A percentile compares a stretch with the other conserved stretches of the same genome.
Conservation (phyloP, 2,888 invertebrate genomes). For the Harpalus rubripes region DNA sequence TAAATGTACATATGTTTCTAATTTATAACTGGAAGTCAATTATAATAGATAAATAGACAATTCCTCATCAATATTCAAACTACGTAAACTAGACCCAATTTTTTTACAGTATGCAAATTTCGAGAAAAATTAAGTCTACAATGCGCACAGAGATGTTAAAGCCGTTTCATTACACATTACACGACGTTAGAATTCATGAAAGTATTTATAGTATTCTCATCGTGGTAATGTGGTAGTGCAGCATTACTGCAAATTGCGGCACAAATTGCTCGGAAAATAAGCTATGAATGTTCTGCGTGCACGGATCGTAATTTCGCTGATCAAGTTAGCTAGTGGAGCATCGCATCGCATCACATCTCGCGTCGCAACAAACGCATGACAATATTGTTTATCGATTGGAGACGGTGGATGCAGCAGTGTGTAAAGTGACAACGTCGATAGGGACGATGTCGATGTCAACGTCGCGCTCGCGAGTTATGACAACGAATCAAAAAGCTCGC, state of each 20-base stretch:
- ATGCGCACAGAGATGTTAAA: not conserved
- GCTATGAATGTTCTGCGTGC: constrained; percentile 33
- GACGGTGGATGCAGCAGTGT: constrained; percentile 50
- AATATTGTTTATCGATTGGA: constrained; percentile 61
- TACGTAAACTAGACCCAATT: not conserved
- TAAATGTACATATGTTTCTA: too few species aligned
- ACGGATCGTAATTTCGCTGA: constrained; percentile 14
- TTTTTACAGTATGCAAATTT: not conserved
- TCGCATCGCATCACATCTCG: not conserved
- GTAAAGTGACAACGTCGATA: constrained; percentile 64
- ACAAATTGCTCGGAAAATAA: constrained; percentile 44
- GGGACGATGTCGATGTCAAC: constrained; percentile 59
- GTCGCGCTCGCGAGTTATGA: constrained; percentile 69
- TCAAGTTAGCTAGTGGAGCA: constrained; percentile 11
- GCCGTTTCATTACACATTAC: not conserved
- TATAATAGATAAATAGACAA: too few species aligned
- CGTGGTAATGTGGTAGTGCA: not conserved
- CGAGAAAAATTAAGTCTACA: not conserved
- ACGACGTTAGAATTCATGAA: not conserved
- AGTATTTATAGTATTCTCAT: constrained; percentile 25
- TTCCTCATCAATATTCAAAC: too few species aligned
- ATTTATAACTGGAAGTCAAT: too few species aligned
- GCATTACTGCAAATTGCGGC: constrained; percentile 28
- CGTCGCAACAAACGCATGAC: constrained; percentile 44
- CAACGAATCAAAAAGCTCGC: constrained; percentile 71